These are phyloP conservation scores for Corythoichthys intestinalis DNA, from an alignment of 2,113 vertebrate species.

Conservation along the genomic window DNA sequence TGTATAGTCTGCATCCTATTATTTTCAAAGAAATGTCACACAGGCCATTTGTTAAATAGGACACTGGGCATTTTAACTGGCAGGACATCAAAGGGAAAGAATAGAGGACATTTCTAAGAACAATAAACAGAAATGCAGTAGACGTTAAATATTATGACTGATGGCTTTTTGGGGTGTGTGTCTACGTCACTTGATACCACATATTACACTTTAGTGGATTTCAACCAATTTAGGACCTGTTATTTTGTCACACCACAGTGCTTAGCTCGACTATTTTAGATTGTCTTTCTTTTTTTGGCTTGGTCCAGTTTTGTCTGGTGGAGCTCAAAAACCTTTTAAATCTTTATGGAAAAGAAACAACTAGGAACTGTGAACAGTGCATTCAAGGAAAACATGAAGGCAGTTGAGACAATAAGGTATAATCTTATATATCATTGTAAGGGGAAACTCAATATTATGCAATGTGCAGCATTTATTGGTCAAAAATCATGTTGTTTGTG, in stretches of 20 bases:
- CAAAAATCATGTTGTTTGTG: slow-evolving; percentile 15
- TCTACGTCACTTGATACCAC: slow-evolving; percentile 45
- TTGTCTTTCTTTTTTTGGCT: not conserved
- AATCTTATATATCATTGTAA: slow-evolving; percentile 4
- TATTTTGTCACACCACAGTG: slow-evolving; percentile 44
- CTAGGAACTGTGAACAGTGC: slow-evolving; percentile 25
- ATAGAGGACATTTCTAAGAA: slow-evolving; percentile 17
- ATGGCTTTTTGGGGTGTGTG: slow-evolving; percentile 43
- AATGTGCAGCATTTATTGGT: slow-evolving; percentile 23
- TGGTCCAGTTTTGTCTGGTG: not conserved
- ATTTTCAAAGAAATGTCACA: slow-evolving; percentile 30
- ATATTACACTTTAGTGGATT: slow-evolving; percentile 37
- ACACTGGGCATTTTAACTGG: slow-evolving; percentile 35
- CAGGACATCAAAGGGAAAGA: slow-evolving; percentile 29
- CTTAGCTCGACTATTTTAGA: slow-evolving; percentile 23
- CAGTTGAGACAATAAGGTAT: slow-evolving; percentile 3
- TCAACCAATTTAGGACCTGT: slow-evolving; percentile 39
- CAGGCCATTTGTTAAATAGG: slow-evolving; percentile 46
- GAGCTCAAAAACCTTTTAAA: slow-evolving; percentile 11
- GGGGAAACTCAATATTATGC: slow-evolving; percentile 18
- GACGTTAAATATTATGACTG: slow-evolving; percentile 65
- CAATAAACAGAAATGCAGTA: slow-evolving; percentile 45
- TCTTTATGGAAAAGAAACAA: slow-evolving; percentile 24
- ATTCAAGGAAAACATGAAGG: slow-evolving; percentile 15
- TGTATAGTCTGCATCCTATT: slow-evolving; percentile 9